A percentile compares a stretch with the other conserved stretches of the same genome.
These are phyloP conservation scores for Augiades crinisus DNA, from an alignment of 2,888 invertebrate species.

Conservation along the genomic window DNA sequence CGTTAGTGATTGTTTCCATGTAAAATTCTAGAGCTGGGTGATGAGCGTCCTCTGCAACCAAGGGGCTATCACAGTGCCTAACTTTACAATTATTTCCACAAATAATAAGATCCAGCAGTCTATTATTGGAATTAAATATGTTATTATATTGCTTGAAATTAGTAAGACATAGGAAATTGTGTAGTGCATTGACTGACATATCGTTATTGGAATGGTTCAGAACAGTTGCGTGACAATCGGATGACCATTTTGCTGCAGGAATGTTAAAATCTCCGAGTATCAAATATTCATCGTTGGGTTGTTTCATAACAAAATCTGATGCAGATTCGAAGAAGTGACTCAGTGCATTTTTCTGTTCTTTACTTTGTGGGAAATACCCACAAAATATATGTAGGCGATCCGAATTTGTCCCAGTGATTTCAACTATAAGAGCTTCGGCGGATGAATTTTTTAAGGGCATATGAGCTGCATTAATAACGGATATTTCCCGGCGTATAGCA, in stretches of 20 bases:
- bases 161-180: neutral
- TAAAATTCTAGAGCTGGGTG: conserved; percentile 1
- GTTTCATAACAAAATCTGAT: neutral
- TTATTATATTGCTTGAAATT: neutral
- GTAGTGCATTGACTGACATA: neutral
- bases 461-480: neutral
- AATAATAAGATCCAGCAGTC: neutral
- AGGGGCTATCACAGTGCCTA: neutral
- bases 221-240: neutral
- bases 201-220: neutral
- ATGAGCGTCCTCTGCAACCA: neutral
- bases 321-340: neutral
- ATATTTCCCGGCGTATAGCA: neutral
- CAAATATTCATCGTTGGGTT: neutral
- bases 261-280: conserved; percentile 1
- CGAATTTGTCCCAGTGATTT: neutral
- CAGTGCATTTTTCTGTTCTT: neutral
- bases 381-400: neutral
- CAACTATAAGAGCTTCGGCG: neutral
- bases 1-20: neutral
- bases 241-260: neutral
- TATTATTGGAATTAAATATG: neutral
- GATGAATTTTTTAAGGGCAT: neutral
- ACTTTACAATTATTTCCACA: neutral
- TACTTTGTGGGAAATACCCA: neutral